These are phyloP conservation scores for Cryptoblepharus egeriae DNA, from an alignment of 2,797 vertebrate species.

Conservation along the genomic window DNA sequence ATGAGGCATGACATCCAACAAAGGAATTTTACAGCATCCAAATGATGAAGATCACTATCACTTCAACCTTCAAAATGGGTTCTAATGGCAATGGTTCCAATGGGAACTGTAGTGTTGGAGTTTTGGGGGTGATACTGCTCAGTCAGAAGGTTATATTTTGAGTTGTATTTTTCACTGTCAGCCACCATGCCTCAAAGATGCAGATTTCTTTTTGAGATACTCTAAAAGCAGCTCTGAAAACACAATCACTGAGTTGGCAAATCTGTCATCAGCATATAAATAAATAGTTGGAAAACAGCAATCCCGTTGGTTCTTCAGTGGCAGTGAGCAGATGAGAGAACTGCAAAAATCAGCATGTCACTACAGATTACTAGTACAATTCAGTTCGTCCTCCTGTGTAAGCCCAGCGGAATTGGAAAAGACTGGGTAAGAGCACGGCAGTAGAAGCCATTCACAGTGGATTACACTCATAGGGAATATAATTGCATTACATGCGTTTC, in stretches of 20 bases:
- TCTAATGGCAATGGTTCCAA: too few species aligned
- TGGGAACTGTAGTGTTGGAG: not conserved
- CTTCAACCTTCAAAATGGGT: too few species aligned
- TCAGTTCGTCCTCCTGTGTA: not conserved
- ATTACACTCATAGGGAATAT: conserved; percentile 55
- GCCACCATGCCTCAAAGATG: conserved; percentile 52
- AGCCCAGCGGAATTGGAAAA: not conserved
- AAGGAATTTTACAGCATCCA: not conserved
- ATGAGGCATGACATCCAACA: not conserved
- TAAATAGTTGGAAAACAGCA: conserved; percentile 61
- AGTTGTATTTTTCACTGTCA: conserved; percentile 53
- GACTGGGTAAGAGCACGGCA: not conserved
- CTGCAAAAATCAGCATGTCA: conserved; percentile 69
- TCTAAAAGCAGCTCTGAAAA: conserved; percentile 53
- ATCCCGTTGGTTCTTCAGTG: conserved; percentile 69
- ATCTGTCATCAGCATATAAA: conserved; percentile 52
- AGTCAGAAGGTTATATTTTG: conserved; percentile 41
- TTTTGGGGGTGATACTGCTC: conserved; percentile 4
- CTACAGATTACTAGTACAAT: conserved; percentile 68
- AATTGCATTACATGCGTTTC: conserved; percentile 68
- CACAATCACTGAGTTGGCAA: conserved; percentile 54
- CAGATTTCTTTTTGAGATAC: not conserved
- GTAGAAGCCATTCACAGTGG: not conserved
- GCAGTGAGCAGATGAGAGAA: conserved; percentile 65
- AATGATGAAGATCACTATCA: conserved; percentile 13